Evolutionary conservation across 2,113 vertebrate species (phyloP).

Genomic region (Lampris megalopsis): DNA sequence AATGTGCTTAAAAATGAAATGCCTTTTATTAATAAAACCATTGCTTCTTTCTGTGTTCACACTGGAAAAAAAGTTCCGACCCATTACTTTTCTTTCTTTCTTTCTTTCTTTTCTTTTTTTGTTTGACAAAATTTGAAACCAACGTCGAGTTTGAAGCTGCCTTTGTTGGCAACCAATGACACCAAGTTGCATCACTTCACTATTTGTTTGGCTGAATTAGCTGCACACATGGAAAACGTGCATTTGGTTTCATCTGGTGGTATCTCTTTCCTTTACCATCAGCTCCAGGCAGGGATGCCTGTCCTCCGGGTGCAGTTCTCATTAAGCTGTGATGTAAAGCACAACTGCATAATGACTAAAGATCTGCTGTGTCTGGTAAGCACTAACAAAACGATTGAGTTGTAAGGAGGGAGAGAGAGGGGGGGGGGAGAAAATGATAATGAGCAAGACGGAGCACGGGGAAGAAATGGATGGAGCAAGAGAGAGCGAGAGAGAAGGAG

Average conservation of each 20-base stretch:
- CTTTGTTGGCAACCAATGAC: constrained; percentile 6
- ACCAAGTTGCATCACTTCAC: constrained; percentile 17
- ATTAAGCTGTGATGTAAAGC: constrained; percentile 78
- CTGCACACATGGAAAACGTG: too few relatives aligned
- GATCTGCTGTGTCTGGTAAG: constrained; percentile 79
- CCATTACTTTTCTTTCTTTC: background rate
- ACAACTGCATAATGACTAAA: constrained; percentile 79
- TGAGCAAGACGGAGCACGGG: constrained; percentile 46
- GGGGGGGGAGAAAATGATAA: constrained; percentile 70
- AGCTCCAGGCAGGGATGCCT: constrained; percentile 64
- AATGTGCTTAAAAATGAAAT: too few relatives aligned
- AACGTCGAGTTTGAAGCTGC: background rate
- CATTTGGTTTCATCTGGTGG: constrained; percentile 34
- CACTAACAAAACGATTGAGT: constrained; percentile 80
- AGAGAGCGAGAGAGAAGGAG: constrained; percentile 45
- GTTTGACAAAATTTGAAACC: too few relatives aligned
- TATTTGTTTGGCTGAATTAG: too few relatives aligned
- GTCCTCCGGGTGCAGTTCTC: constrained; percentile 70
- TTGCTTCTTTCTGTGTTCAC: background rate
- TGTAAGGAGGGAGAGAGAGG: constrained; percentile 75
- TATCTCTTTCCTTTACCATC: constrained; percentile 39
- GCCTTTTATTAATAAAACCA: too few relatives aligned
- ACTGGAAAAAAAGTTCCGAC: background rate
- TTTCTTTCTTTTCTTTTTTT: background rate
- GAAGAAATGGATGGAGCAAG: constrained; percentile 14